phyloP scores from a whole-genome alignment of 2,888 invertebrate genomes.

The Zaprionus lineosus region DNA sequence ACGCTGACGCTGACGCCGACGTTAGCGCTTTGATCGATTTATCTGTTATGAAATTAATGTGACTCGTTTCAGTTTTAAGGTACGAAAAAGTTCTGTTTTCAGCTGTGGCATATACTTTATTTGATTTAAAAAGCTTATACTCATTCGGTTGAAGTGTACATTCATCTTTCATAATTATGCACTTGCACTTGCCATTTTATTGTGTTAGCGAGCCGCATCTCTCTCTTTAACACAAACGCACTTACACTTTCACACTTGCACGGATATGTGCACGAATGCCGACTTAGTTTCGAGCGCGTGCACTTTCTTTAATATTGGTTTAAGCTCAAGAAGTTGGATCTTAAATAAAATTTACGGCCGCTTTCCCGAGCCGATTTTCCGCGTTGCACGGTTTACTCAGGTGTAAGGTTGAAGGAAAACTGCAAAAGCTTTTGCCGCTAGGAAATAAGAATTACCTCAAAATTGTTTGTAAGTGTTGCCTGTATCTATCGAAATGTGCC shows the following conservation, averaged over 20 bases:
- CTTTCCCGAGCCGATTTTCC: slow-evolving; percentile 37
- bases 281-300: slow-evolving; percentile 30
- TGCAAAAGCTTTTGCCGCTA: slow-evolving; percentile 71
- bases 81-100: slow-evolving; percentile 5
- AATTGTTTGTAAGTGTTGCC: slow-evolving; percentile 54
- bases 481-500: slow-evolving; percentile 49
- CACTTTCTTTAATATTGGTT: slow-evolving; percentile 36
- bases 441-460: slow-evolving; percentile 60
- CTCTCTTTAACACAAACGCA: slow-evolving; percentile 19
- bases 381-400: slow-evolving; percentile 48
- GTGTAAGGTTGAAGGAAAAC: slow-evolving; percentile 64
- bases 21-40: slow-evolving; percentile 57
- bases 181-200: slow-evolving; percentile 58
- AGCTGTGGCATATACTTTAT: slow-evolving; percentile 11
- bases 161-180: slow-evolving; percentile 63
- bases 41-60: slow-evolving; percentile 71
- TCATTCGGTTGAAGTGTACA: slow-evolving; percentile 52
- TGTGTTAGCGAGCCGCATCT: slow-evolving; percentile 44
- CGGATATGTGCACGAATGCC: slow-evolving; percentile 28
- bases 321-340: slow-evolving; percentile 35
- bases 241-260: slow-evolving; percentile 17
- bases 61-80: slow-evolving; percentile 67
- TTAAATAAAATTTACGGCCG: slow-evolving; percentile 62
- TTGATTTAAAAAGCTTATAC: slow-evolving; percentile 24
- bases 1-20: slow-evolving; percentile 16